phyloP scores from a whole-genome alignment of 2,797 vertebrate species.

The Sebastes oblongus region DNA sequence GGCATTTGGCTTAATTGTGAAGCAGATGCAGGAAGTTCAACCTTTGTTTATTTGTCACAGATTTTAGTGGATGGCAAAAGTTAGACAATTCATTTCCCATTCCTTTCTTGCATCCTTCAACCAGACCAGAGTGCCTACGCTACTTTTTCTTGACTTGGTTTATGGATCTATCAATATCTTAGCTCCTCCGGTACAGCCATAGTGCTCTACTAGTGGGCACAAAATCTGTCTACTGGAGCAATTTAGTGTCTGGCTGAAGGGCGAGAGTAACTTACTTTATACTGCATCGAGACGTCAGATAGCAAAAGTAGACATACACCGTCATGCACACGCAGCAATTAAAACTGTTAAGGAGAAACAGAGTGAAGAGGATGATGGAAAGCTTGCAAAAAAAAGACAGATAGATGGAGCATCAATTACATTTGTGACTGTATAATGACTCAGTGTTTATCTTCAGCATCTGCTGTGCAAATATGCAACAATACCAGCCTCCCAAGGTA shows the following conservation, averaged over 20 bases:
- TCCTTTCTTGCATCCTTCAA: neutral
- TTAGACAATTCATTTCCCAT: neutral
- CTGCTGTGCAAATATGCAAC: conserved; percentile 34
- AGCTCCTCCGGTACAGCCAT: neutral
- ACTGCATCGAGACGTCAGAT: neutral
- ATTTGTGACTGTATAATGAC: conserved; percentile 6
- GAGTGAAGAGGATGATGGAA: neutral
- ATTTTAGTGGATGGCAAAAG: neutral
- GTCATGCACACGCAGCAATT: neutral
- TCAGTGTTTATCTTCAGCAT: conserved; percentile 34
- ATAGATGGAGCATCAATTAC: neutral
- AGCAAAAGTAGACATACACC: neutral
- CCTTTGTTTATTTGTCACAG: neutral
- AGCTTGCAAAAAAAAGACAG: neutral
- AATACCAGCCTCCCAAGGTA: conserved; percentile 35
- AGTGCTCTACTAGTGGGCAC: neutral
- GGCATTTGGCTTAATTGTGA: neutral
- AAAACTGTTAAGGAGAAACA: neutral
- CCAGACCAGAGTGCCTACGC: neutral
- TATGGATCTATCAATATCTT: neutral
- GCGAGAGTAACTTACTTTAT: neutral
- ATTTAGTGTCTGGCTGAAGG: neutral
- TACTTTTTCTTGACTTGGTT: neutral
- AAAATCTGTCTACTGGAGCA: neutral
- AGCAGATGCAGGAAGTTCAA: neutral